These are phyloP conservation scores for Anabacerthia variegaticeps DNA, from an alignment of 2,797 vertebrate genomes.

Conservation along the genomic window DNA sequence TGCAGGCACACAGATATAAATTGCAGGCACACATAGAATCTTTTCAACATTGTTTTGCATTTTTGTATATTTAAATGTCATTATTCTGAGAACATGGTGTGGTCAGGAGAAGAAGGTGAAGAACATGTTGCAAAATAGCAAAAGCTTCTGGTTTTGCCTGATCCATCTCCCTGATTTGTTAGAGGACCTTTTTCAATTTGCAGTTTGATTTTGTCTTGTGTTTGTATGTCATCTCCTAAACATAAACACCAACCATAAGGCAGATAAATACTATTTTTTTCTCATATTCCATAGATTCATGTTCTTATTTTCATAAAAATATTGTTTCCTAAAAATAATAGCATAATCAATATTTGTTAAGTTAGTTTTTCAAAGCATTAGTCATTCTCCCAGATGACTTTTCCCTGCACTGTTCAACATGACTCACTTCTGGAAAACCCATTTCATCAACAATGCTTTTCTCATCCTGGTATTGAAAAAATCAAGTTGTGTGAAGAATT, in stretches of 20 bases:
- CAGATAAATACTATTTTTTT: background rate
- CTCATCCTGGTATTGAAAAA: background rate
- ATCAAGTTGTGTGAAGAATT: background rate
- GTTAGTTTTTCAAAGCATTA: background rate
- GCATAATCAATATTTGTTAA: background rate
- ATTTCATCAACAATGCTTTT: background rate
- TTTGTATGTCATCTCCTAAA: background rate
- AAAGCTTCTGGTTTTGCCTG: background rate
- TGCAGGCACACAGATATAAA: background rate
- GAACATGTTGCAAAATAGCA: background rate
- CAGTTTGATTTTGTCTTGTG: background rate
- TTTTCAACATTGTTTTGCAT: background rate
- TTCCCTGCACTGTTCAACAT: background rate
- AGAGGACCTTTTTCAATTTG: background rate
- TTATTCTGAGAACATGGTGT: background rate
- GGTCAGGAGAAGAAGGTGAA: background rate
- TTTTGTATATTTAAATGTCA: background rate
- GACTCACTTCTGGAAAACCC: background rate
- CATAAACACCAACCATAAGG: background rate
- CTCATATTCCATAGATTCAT: background rate
- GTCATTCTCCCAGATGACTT: background rate
- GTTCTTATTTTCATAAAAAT: constrained; percentile 22
- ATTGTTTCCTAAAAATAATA: background rate
- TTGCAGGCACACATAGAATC: background rate
- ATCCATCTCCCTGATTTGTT: background rate